These are phyloP conservation scores for Malurus leucopterus DNA, from an alignment of 2,797 vertebrate species.

Conservation along the genomic window DNA sequence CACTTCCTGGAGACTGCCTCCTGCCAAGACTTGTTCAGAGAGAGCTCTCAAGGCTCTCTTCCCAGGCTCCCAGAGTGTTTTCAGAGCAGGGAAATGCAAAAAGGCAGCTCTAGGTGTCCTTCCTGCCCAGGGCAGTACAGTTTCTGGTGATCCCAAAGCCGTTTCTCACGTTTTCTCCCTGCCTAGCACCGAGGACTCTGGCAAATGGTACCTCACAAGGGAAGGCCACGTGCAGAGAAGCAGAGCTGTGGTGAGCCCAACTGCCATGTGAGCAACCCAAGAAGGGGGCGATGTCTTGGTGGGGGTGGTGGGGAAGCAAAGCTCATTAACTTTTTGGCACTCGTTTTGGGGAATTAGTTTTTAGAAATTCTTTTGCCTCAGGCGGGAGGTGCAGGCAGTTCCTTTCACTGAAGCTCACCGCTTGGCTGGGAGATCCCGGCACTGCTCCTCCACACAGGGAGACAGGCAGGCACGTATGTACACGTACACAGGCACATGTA, in stretches of 20 bases:
- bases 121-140: background rate
- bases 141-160: background rate
- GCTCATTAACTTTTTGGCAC: constrained; percentile 38
- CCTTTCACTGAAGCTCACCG: background rate
- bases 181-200: background rate
- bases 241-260: background rate
- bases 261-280: background rate
- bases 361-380: background rate
- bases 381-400: background rate
- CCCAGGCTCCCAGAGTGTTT: background rate
- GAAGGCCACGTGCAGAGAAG: background rate
- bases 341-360: background rate
- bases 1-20: background rate
- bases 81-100: background rate
- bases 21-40: background rate
- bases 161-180: background rate
- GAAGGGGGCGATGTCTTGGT: background rate
- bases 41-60: background rate
- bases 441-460: rapidly evolving
- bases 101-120: background rate
- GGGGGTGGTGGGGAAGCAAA: background rate
- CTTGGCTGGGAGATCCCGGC: rapidly evolving
- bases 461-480: background rate
- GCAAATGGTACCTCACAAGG: background rate
- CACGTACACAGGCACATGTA: rapidly evolving